Conservation (phyloP, 1,140 invertebrate genomes). For the Teleopsis dalmanni region DNA sequence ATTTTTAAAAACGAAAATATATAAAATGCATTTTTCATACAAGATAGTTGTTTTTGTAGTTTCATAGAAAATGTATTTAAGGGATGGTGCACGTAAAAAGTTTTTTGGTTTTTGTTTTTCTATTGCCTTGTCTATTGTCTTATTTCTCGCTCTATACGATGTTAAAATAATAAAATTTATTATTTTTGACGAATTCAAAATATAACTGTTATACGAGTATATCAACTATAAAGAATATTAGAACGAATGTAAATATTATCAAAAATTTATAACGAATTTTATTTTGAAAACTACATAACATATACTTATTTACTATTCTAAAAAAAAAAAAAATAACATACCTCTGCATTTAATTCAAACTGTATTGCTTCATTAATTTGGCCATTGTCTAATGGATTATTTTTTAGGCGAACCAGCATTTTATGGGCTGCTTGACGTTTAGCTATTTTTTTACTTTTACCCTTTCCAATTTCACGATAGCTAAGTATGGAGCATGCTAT, state of each 20-base stretch:
- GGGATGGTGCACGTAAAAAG: too few relatives aligned
- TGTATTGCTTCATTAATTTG: conserved; percentile 46
- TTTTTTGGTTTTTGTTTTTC: too few relatives aligned
- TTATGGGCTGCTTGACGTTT: conserved; percentile 88
- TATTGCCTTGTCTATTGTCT: too few relatives aligned
- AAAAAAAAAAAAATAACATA: conserved; percentile 18
- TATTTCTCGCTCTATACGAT: too few relatives aligned
- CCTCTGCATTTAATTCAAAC: conserved; percentile 41
- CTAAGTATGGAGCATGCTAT: conserved; percentile 83
- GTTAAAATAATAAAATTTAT: background rate
- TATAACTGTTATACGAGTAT: background rate
- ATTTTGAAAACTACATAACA: too few relatives aligned
- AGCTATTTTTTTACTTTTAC: conserved; percentile 93
- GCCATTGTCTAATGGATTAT: conserved; percentile 61
- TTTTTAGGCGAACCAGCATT: conserved; percentile 80
- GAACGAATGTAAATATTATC: too few relatives aligned
- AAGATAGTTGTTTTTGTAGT: too few relatives aligned
- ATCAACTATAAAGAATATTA: background rate
- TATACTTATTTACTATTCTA: background rate
- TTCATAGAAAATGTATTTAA: too few relatives aligned
- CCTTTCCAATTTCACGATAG: conserved; percentile 71
- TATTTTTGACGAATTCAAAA: background rate
- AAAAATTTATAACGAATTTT: too few relatives aligned
- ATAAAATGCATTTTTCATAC: too few relatives aligned
- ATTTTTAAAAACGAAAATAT: too few relatives aligned